Evolutionary conservation across 2,113 vertebrate genomes (phyloP).

Genomic region (Siniperca knerii): DNA sequence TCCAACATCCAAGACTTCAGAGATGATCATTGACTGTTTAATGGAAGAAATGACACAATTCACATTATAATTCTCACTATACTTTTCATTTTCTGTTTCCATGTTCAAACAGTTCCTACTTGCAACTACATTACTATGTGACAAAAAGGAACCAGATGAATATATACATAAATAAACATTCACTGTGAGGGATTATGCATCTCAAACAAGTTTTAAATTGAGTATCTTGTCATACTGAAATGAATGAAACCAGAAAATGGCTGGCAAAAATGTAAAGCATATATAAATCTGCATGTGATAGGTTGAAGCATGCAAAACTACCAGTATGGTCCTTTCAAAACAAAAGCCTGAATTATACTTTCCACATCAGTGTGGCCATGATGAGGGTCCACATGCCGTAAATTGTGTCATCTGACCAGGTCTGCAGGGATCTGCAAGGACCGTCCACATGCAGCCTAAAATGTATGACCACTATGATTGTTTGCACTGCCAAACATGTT

Average conservation of each 20-base stretch:
- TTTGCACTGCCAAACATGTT: not conserved
- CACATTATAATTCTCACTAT: not conserved
- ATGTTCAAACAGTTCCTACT: not conserved
- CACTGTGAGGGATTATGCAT: not conserved
- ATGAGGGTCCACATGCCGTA: no score
- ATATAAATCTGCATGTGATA: no score
- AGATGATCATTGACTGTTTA: not conserved
- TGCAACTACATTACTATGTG: not conserved
- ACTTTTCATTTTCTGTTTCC: not conserved
- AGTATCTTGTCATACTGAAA: no score
- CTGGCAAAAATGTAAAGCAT: no score
- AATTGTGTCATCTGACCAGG: not conserved
- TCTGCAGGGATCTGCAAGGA: not conserved
- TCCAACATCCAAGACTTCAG: not conserved
- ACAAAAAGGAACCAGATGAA: not conserved
- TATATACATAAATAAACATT: not conserved
- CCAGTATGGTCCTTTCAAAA: not conserved
- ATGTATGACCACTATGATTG: not conserved
- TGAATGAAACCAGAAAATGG: no score
- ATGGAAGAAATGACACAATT: not conserved
- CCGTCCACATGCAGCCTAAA: not conserved
- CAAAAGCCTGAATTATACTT: not conserved
- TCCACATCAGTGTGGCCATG: not conserved
- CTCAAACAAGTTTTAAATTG: not conserved
- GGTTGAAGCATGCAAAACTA: no score